Evolutionary conservation across 2,888 invertebrate genomes (phyloP).

Genomic region (Thymelicus acteon): DNA sequence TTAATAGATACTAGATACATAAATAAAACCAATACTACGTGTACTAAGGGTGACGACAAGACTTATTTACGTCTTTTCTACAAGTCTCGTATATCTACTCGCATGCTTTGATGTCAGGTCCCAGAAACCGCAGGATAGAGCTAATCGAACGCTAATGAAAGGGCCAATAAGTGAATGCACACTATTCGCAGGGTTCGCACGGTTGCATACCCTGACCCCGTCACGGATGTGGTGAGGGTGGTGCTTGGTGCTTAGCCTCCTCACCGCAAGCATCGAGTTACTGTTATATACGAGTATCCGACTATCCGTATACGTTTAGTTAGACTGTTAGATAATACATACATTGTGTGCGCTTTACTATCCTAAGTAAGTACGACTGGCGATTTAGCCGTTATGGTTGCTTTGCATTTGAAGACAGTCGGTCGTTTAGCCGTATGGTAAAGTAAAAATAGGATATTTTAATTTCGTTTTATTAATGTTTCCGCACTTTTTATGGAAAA

Average conservation of each 20-base stretch:
- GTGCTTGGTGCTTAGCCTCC: conserved; percentile 53
- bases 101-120: conserved; percentile 13
- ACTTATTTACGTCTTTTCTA: background rate
- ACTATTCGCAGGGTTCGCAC: conserved; percentile 18
- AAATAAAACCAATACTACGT: too few species aligned
- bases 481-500: too few species aligned
- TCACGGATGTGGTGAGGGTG: conserved; percentile 33
- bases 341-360: background rate
- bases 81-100: background rate
- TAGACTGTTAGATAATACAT: background rate
- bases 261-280: conserved; percentile 50
- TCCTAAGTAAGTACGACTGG: too few species aligned
- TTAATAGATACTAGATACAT: too few species aligned
- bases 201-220: conserved; percentile 27
- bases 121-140: conserved; percentile 24
- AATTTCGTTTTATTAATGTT: too few species aligned
- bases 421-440: too few species aligned
- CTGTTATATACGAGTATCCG: conserved; percentile 53
- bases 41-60: background rate
- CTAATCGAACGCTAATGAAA: conserved; percentile 23
- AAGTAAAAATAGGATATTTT: too few species aligned
- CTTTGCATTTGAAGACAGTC: too few species aligned
- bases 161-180: conserved; percentile 28
- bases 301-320: conserved; percentile 43
- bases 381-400: too few species aligned